Evolutionary conservation across 2,113 vertebrate genomes (phyloP), one percentile per base, ranked within the genome.

Genomic region (Morphnarchus princeps): DNA sequence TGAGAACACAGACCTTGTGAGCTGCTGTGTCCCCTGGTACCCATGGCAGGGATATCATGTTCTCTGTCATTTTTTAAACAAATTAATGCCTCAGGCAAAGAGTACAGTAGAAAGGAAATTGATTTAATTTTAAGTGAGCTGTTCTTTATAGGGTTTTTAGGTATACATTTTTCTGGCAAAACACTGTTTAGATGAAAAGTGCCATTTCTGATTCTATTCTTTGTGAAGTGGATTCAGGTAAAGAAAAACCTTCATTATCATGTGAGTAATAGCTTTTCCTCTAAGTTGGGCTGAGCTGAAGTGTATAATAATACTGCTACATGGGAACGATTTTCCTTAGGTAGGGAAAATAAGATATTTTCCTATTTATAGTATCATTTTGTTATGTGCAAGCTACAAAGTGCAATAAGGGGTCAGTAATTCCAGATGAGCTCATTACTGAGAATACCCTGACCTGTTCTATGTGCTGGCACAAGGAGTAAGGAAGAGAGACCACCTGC

Each of bases 41-140:
- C 45, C 6, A 1, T 13, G 70, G n/a, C 83, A 77, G 34, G 80
- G 82, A 57, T 50, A 18, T 26, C 7, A 0, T 50, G 34, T 65
- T 82, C 82, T 42, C 45, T 89, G 67, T 10, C 54, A 22, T 5
- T 47, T 36, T 10, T 43, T 13, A 29, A 81, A 50, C 65, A 81
- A 83, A 58, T 59, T 2, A 52, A 12, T 73, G 85, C 82, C 85
- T 70, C 6, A 2, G 84, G 92, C 66, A 47, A 28, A 1, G 11
- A 69, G 61, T 12, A 6, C 49, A 50, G 78, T 5, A 25, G 89
- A 72, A 76, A 88, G 70, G 66, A 87, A 65, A 95, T 82, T 73
- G 91, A 42, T 93, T 96, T 93, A 36, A 52, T 94, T 95, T 85
- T 69, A 81, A 97, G 77, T 66, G 81, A 93, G 58, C 59, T 93